Base-by-base conservation (phyloP, 2,888 invertebrate species). In the Drosophila tripunctata region DNA sequence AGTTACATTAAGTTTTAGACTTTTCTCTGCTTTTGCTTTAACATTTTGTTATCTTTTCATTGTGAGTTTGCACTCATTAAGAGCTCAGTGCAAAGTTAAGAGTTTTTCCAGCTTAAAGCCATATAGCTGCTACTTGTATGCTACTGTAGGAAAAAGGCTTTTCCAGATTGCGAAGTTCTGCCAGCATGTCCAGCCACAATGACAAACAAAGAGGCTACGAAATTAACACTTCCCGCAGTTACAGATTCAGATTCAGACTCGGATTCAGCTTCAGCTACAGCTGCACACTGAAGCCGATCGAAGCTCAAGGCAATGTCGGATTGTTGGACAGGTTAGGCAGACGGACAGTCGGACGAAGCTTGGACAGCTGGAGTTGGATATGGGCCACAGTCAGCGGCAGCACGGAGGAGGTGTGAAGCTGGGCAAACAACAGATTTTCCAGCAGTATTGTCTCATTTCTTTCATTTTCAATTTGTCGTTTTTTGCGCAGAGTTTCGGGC, bases 151-250 rank as follows among this genome's bases (percentile, higher is more conserved):
- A 7, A 12, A 8, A 10, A 24, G 36, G 8, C 7, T n/a, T 36
- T 48, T 14, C 17, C 17, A 12, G 21, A 35, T 36, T 24, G 17
- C 24, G 12, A n/a, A 5, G 19, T 27, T 3, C 30, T 40, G 48
- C 40, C 24, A 17, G 24, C 50, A 50, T 52, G 52, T 51, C 38
- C 27, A 41, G 21, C 6, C 47, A 27, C 36, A 51, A 51, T 51
- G 51, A 67, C 84, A 81, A 79, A 86, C 87, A 81, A 80, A 67
- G 68, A 67, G 81, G 80, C 81, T 80, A 71, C 78, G 51, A 81
- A 86, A 81, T 81, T 81, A 86, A 81, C 81, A 81, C 81, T 86
- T 81, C 81, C 81, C 77, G 58, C 72, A 55, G 60, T 40, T 73
- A 67, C 62, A 2, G 38, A 36, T 17, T 40, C 43, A 10, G 27